phyloP scores from a whole-genome alignment of 2,797 vertebrate species.

The Rousettus madagascariensis region DNA sequence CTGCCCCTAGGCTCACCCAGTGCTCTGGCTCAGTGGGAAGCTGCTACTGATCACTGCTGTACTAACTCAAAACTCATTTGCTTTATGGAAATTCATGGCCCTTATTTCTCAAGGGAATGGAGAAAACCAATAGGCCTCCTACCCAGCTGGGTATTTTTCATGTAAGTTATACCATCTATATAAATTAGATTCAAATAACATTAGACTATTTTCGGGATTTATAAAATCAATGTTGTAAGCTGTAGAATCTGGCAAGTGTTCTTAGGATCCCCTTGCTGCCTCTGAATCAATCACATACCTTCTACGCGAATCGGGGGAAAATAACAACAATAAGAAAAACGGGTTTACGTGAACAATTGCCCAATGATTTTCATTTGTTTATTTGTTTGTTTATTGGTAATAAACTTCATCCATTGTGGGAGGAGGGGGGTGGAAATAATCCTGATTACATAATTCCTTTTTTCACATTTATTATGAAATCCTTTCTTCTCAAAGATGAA shows the following conservation, averaged over 20 bases:
- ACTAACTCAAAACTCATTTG: conserved; percentile 59
- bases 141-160: conserved; percentile 9
- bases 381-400: neutral
- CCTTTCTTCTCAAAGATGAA: neutral
- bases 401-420: neutral
- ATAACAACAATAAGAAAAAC: neutral
- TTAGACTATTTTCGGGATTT: conserved; percentile 30
- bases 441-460: neutral
- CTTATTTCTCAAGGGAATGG: conserved; percentile 60
- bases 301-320: neutral
- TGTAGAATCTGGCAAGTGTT: neutral
- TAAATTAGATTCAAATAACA: conserved; percentile 46
- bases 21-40: conserved; percentile 35
- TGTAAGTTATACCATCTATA: neutral
- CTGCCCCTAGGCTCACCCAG: conserved; percentile 48
- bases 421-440: neutral
- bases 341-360: neutral
- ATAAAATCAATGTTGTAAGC: conserved; percentile 8
- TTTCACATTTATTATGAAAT: conserved; percentile 25
- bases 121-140: conserved; percentile 49
- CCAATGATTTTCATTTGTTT: neutral
- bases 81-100: conserved; percentile 58
- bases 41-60: neutral
- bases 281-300: neutral
- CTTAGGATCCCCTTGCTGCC: neutral